phyloP scores from a whole-genome alignment of 2,797 vertebrate species.

The Anas flavirostris region DNA sequence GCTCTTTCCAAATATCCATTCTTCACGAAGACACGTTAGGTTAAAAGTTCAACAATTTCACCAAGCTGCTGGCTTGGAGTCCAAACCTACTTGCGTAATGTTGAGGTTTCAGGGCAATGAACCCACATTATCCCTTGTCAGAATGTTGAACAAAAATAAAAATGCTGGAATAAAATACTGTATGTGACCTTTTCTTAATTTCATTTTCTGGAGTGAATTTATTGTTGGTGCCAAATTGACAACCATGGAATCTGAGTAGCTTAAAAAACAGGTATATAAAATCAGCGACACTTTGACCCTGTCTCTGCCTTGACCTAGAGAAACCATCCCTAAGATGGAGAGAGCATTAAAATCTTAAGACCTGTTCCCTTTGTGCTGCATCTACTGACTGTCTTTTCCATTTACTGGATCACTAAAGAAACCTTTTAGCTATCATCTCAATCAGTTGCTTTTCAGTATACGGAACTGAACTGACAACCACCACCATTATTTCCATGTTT shows the following conservation, averaged over 20 bases:
- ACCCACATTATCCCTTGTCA: constrained; percentile 45
- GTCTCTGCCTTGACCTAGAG: not conserved
- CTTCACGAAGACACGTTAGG: constrained; percentile 56
- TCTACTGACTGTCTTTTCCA: not conserved
- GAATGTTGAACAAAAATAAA: constrained; percentile 66
- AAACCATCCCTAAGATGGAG: not conserved
- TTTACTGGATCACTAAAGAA: not conserved
- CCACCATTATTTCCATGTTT: not conserved
- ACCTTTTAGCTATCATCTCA: not conserved
- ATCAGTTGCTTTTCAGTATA: not conserved
- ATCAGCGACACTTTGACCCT: not conserved
- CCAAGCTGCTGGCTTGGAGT: constrained; percentile 56
- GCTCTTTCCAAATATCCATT: constrained; percentile 54
- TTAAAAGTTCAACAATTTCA: constrained; percentile 71
- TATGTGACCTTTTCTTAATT: constrained; percentile 48
- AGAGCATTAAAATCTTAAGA: not conserved
- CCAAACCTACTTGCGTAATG: constrained; percentile 62
- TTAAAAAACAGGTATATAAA: not conserved
- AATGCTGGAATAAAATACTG: constrained; percentile 39
- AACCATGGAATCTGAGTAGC: not conserved
- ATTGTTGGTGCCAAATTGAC: constrained; percentile 5
- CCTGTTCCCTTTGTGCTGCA: not conserved
- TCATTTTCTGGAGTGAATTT: constrained; percentile 23
- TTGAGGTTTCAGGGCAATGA: constrained; percentile 64
- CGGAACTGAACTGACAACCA: not conserved